Percentiles rank a stretch among this genome's conserved stretches.
Evolutionary conservation across 2,797 vertebrate species (phyloP).

Genomic region (Pterois miles): DNA sequence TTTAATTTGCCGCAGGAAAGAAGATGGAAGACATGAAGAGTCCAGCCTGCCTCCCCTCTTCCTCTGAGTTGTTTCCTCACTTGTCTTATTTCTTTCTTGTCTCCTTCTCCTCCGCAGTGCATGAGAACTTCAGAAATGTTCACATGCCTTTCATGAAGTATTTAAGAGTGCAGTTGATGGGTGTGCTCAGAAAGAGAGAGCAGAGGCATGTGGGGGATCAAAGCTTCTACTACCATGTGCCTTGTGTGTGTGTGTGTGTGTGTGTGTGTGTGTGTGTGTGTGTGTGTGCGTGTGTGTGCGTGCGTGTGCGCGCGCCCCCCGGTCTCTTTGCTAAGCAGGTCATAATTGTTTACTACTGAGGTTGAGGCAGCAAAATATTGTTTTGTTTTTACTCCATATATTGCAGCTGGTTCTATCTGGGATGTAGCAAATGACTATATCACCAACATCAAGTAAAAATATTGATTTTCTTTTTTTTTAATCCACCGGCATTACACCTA

Average conservation of each 20-base stretch:
- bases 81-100: constrained; percentile 4
- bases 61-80: neutral
- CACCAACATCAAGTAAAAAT: no score
- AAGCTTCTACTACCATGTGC: no score
- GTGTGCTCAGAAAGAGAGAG: constrained; percentile 38
- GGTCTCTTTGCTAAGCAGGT: constrained; percentile 34
- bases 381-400: no score
- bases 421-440: no score
- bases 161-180: constrained; percentile 55
- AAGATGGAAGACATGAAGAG: neutral
- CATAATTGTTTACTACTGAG: constrained; percentile 24
- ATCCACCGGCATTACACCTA: no score
- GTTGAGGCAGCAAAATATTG: neutral
- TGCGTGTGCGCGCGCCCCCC: no score
- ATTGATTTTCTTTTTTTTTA: no score
- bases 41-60: neutral
- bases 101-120: constrained; percentile 11
- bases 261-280: neutral
- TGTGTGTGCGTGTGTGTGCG: neutral
- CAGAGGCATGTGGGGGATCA: constrained; percentile 51
- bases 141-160: constrained; percentile 62
- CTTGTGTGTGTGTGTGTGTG: neutral
- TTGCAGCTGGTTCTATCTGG: no score
- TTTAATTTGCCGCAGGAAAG: constrained; percentile 10
- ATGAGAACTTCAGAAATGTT: constrained; percentile 59